Evolutionary conservation across 2,797 vertebrate species (phyloP).

Genomic region (Catamblyrhynchus diadema): DNA sequence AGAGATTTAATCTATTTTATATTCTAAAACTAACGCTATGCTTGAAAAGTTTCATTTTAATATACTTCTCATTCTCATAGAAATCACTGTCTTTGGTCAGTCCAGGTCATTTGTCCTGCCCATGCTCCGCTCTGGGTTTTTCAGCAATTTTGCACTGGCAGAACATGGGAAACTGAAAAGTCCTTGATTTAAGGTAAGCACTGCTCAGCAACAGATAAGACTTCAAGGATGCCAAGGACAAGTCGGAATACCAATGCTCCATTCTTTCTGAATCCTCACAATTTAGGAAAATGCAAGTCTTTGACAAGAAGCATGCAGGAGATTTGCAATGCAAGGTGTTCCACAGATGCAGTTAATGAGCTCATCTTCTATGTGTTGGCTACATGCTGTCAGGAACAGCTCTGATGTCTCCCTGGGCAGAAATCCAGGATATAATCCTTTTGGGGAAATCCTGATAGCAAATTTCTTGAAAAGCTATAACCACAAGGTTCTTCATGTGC

Average conservation of each 20-base stretch:
- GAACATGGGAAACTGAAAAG: accelerated
- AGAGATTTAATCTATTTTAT: neutral
- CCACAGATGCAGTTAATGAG: neutral
- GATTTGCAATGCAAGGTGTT: neutral
- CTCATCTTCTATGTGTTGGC: neutral
- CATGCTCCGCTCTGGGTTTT: neutral
- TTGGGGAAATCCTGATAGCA: neutral
- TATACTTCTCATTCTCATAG: neutral
- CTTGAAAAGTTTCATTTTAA: neutral
- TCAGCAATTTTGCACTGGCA: neutral
- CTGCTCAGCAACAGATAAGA: neutral
- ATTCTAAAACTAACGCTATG: neutral
- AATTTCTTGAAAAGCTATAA: neutral
- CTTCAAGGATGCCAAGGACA: neutral
- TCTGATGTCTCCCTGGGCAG: neutral
- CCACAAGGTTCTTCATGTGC: neutral
- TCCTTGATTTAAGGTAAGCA: neutral
- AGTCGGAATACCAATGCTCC: neutral
- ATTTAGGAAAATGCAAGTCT: neutral
- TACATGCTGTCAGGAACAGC: neutral
- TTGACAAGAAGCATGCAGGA: neutral
- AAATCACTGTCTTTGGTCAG: neutral
- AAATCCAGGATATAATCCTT: neutral
- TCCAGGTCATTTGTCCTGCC: neutral
- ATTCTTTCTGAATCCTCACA: neutral